phyloP scores from a whole-genome alignment of 2,113 vertebrate genomes.

The Nyctibius bracteatus region DNA sequence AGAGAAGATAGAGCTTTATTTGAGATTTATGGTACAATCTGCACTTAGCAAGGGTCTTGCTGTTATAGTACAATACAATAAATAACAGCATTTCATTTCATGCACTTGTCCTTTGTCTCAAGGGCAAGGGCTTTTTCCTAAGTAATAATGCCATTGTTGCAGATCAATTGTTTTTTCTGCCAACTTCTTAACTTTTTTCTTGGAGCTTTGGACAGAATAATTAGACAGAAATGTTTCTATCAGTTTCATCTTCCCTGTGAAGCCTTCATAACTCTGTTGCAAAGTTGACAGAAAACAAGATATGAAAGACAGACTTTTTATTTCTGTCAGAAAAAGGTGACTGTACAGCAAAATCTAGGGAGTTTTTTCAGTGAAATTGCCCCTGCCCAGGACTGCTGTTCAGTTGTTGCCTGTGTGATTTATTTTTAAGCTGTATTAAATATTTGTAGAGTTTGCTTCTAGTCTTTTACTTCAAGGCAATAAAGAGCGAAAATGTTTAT shows the following conservation, averaged over 20 bases:
- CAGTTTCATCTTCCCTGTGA: background rate
- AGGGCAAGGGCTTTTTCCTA: background rate
- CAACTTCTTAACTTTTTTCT: background rate
- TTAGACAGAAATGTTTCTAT: background rate
- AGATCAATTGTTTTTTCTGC: background rate
- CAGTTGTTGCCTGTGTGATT: background rate
- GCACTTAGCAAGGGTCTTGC: background rate
- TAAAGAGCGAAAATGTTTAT: background rate
- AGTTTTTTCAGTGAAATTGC: background rate
- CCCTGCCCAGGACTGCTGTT: background rate
- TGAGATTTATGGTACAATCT: background rate
- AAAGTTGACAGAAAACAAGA: background rate
- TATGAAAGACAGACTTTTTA: background rate
- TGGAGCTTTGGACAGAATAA: background rate
- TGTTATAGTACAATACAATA: background rate
- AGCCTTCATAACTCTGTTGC: background rate
- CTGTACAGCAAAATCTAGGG: background rate
- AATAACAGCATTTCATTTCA: background rate
- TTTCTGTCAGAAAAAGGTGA: background rate
- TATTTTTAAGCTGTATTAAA: background rate
- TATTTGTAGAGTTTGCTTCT: background rate
- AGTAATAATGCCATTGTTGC: background rate
- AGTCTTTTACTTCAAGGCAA: background rate
- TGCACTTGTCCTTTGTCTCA: background rate
- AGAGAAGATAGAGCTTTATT: background rate